Evolutionary conservation across 2,113 vertebrate species (phyloP).

Genomic region (Myodes glareolus): DNA sequence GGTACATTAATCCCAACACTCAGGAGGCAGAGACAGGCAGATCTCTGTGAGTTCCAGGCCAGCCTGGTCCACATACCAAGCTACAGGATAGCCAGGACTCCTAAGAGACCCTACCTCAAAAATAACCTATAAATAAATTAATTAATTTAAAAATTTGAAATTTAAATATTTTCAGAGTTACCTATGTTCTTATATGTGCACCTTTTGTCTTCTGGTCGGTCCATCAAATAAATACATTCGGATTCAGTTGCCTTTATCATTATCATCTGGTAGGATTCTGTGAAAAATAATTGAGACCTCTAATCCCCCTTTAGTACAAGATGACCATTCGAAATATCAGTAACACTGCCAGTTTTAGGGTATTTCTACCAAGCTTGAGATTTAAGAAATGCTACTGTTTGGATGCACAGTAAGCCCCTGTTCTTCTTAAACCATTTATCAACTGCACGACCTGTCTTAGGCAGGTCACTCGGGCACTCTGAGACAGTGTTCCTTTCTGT

Average conservation of each 20-base stretch:
- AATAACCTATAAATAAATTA: neutral
- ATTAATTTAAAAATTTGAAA: neutral
- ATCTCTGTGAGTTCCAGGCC: neutral
- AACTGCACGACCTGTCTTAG: neutral
- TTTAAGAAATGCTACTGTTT: slow-evolving; percentile 47
- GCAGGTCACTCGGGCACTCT: neutral
- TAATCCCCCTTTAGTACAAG: neutral
- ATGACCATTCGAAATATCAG: slow-evolving; percentile 27
- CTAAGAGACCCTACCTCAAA: neutral
- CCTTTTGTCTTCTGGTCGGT: neutral
- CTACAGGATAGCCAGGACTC: neutral
- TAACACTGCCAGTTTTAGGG: neutral
- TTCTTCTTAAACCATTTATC: neutral
- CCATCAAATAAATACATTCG: neutral
- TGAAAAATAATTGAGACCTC: neutral
- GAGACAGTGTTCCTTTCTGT: neutral
- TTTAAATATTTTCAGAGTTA: slow-evolving; percentile 19
- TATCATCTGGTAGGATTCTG: neutral
- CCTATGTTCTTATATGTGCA: neutral
- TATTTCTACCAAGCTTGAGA: neutral
- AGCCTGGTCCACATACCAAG: neutral
- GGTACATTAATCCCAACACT: neutral
- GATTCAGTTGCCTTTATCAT: neutral
- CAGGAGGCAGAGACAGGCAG: neutral
- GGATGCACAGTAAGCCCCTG: neutral